phyloP scores from a whole-genome alignment of 1,140 invertebrate genomes.

The Hylaeus anthracinus region DNA sequence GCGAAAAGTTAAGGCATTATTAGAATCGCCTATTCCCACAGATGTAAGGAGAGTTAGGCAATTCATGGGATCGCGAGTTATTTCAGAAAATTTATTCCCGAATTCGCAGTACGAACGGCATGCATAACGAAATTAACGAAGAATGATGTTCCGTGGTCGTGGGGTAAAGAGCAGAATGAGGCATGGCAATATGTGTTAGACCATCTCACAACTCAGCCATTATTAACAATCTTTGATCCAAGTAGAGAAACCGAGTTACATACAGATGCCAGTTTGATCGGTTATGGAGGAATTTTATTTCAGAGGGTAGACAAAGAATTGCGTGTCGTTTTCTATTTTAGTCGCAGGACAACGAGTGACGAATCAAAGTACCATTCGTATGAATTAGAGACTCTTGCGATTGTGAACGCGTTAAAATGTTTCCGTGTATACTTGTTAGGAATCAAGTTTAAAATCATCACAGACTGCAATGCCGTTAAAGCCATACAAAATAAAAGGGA shows the following conservation, averaged over 20 bases:
- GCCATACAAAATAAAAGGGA: not conserved
- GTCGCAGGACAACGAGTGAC: not conserved
- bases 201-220: not conserved
- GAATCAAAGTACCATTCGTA: not conserved
- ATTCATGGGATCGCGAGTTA: conserved; percentile 61
- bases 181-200: not conserved
- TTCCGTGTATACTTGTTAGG: conserved; percentile 67
- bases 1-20: not conserved
- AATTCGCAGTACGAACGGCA: not conserved
- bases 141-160: not conserved
- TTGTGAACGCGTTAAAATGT: conserved; percentile 17
- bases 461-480: not conserved
- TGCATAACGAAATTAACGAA: not conserved
- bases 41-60: conserved; percentile 50
- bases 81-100: conserved; percentile 59
- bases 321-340: not conserved
- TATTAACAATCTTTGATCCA: not conserved
- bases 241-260: not conserved
- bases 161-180: not conserved
- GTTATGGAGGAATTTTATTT: not conserved
- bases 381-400: conserved; percentile 56
- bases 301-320: not conserved
- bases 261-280: not conserved
- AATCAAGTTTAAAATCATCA: not conserved
- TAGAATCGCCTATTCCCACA: not conserved